Percentiles rank a stretch among this genome's conserved stretches.
Conservation (phyloP, 1,140 invertebrate genomes). For the Papilio aristodemus region DNA sequence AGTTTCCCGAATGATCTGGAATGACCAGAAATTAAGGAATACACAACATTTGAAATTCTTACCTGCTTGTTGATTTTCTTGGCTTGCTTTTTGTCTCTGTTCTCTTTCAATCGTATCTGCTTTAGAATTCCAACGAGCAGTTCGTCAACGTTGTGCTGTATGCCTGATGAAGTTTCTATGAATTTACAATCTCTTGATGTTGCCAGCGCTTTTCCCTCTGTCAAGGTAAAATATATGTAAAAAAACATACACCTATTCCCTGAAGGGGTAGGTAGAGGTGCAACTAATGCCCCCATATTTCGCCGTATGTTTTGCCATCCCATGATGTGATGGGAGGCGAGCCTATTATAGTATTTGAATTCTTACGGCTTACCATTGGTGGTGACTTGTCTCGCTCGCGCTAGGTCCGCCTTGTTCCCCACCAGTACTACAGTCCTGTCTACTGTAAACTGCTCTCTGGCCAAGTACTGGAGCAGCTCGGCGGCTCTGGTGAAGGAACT, state of each 20-base stretch:
- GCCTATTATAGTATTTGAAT: too few relatives aligned
- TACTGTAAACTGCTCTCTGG: slow-evolving; percentile 88
- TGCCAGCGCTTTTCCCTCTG: slow-evolving; percentile 93
- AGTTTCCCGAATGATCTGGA: too few relatives aligned
- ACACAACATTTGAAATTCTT: slow-evolving; percentile 27
- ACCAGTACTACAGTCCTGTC: slow-evolving; percentile 94
- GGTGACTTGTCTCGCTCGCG: slow-evolving; percentile 89
- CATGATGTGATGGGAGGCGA: too few relatives aligned
- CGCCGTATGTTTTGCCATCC: too few relatives aligned
- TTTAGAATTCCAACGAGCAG: slow-evolving; percentile 93
- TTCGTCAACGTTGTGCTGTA: slow-evolving; percentile 95
- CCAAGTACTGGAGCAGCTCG: slow-evolving; percentile 90
- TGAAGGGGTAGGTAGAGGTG: too few relatives aligned
- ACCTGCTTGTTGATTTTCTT: slow-evolving; percentile 78
- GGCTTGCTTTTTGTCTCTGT: slow-evolving; percentile 85
- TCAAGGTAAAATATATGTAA: too few relatives aligned
- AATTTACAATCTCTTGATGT: slow-evolving; percentile 94
- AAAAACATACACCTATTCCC: too few relatives aligned
- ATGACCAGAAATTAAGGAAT: too few relatives aligned
- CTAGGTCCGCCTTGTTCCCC: slow-evolving; percentile 96
- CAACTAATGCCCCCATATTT: too few relatives aligned
- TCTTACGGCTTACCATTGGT: slow-evolving; percentile 88
- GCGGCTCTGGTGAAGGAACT: slow-evolving; percentile 88
- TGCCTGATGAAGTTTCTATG: slow-evolving; percentile 94
- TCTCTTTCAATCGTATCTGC: slow-evolving; percentile 89